phyloP scores from a whole-genome alignment of 2,888 invertebrate genomes.

The Chalcosyrphus nemorum region DNA sequence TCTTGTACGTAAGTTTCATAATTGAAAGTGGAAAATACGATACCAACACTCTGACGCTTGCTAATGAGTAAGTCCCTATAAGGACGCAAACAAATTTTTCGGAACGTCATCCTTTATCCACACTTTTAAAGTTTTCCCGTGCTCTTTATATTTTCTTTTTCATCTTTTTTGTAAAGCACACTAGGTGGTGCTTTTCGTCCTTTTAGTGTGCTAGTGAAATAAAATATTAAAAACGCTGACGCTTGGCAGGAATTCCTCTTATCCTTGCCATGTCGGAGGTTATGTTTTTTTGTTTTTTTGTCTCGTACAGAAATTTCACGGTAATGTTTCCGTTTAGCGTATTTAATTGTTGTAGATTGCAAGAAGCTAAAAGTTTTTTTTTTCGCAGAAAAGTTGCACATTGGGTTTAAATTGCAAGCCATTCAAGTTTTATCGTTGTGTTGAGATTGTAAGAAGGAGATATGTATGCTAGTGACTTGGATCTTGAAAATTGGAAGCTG shows the following conservation, averaged over 20 bases:
- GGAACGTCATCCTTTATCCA: not conserved
- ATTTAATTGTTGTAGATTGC: not conserved
- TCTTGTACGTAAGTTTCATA: not conserved
- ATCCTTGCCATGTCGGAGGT: not conserved
- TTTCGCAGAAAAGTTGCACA: not conserved
- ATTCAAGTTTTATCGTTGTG: not conserved
- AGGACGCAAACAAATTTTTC: not conserved
- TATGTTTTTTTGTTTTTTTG: no score
- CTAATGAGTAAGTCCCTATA: slow-evolving; percentile 1
- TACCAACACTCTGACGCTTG: not conserved
- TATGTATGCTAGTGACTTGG: no score
- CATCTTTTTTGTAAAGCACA: not conserved
- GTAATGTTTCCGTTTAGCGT: not conserved
- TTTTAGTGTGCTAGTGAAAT: not conserved
- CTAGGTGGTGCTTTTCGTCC: no score
- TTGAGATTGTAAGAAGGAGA: not conserved
- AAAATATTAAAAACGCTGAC: slow-evolving; percentile 2
- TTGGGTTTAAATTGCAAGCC: not conserved
- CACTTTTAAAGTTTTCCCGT: not conserved
- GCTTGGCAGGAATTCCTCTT: not conserved
- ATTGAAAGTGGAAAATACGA: not conserved
- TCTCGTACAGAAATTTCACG: not conserved
- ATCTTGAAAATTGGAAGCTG: not conserved
- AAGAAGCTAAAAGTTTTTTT: not conserved
- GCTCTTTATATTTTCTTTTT: not conserved